phyloP scores from a whole-genome alignment of 2,113 vertebrate genomes.

The Pluvianellus socialis region DNA sequence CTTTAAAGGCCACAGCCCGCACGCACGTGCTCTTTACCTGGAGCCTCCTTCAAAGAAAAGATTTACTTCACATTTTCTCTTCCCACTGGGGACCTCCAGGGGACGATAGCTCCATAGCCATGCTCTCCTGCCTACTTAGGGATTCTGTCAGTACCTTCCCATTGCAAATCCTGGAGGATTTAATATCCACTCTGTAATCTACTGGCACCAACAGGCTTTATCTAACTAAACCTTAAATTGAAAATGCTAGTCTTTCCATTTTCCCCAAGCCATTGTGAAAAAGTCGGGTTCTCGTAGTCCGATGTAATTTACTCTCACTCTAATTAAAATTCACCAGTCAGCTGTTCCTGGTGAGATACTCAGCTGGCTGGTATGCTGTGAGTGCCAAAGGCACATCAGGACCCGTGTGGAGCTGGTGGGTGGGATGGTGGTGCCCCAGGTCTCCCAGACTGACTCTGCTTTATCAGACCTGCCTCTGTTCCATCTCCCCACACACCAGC shows the following conservation, averaged over 20 bases:
- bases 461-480: neutral
- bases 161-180: slow-evolving; percentile 77
- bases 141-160: slow-evolving; percentile 63
- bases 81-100: slow-evolving; percentile 8
- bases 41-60: neutral
- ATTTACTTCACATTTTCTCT: neutral
- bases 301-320: slow-evolving; percentile 41
- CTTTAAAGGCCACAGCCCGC: neutral
- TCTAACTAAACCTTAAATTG: slow-evolving; percentile 81
- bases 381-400: neutral
- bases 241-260: slow-evolving; percentile 71
- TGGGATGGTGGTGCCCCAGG: neutral
- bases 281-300: neutral
- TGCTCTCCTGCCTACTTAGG: slow-evolving; percentile 41
- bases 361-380: neutral
- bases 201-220: slow-evolving; percentile 79
- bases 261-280: neutral
- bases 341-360: neutral
- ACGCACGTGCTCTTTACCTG: neutral
- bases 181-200: slow-evolving; percentile 83
- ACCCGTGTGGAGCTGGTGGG: neutral
- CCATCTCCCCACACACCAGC: fast-evolving
- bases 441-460: neutral
- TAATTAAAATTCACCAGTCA: slow-evolving; percentile 66
- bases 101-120: neutral